Conservation (phyloP, 2,797 vertebrate genomes). For the Oophaga sylvatica region DNA sequence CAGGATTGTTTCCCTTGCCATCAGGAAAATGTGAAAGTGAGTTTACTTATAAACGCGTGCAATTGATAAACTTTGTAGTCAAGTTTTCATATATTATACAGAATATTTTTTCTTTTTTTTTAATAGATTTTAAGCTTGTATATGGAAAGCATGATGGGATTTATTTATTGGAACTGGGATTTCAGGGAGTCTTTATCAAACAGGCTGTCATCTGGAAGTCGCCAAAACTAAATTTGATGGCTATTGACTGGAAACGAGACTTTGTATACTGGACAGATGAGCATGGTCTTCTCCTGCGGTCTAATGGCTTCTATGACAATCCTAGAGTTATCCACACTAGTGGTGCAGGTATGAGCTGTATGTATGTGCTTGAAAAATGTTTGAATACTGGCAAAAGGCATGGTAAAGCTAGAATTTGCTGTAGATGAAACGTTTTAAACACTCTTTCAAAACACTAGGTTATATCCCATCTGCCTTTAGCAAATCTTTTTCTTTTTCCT, state of each 20-base stretch:
- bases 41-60: conserved; percentile 54
- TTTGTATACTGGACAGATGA: conserved; percentile 83
- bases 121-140: conserved; percentile 77
- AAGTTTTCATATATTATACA: not conserved
- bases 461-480: too few species aligned
- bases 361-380: not conserved
- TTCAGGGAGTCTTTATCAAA: conserved; percentile 59
- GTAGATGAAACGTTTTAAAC: not conserved
- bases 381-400: not conserved
- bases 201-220: conserved; percentile 71
- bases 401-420: not conserved
- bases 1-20: conserved; percentile 75
- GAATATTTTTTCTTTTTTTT: not conserved
- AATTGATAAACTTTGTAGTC: not conserved
- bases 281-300: conserved; percentile 76
- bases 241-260: conserved; percentile 83
- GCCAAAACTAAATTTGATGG: conserved; percentile 78
- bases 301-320: conserved; percentile 66
- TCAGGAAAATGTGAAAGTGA: conserved; percentile 81
- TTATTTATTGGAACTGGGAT: conserved; percentile 76
- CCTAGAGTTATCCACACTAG: conserved; percentile 73
- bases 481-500: not conserved
- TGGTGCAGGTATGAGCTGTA: conserved; percentile 74
- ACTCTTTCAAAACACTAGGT: too few species aligned
- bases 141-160: conserved; percentile 73